These are phyloP conservation scores for Tetrao urogallus DNA, from an alignment of 2,113 vertebrate species.

Conservation along the genomic window DNA sequence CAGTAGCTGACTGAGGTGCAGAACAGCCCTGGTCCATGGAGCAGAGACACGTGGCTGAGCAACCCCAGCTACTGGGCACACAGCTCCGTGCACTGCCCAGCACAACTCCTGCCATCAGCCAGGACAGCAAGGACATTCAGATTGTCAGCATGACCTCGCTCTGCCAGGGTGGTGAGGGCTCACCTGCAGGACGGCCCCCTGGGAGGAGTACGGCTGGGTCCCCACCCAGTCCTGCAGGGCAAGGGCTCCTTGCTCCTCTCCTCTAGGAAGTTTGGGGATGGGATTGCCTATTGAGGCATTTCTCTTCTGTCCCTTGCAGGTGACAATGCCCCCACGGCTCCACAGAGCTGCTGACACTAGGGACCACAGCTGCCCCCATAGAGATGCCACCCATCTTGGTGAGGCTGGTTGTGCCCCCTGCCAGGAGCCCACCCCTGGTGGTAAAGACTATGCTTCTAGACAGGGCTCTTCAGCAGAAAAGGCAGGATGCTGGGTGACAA, in stretches of 20 bases:
- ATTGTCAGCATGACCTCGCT: slow-evolving; percentile 80
- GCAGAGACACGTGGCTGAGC: slow-evolving; percentile 34
- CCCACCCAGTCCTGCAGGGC: neutral
- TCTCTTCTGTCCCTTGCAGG: slow-evolving; percentile 4
- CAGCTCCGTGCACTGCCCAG: neutral
- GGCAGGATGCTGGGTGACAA: slow-evolving; percentile 48
- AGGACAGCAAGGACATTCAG: slow-evolving; percentile 77
- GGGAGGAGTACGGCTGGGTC: neutral
- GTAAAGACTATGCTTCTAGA: slow-evolving; percentile 80
- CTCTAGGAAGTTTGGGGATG: fast-evolving
- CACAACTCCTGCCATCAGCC: neutral
- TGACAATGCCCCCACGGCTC: neutral
- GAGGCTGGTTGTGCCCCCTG: slow-evolving; percentile 57
- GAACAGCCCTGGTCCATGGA: slow-evolving; percentile 72
- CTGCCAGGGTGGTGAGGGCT: slow-evolving; percentile 49
- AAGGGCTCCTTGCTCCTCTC: fast-evolving
- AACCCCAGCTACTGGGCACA: neutral
- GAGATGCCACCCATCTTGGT: slow-evolving; percentile 35
- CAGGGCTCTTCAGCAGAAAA: slow-evolving; percentile 81
- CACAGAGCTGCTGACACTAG: fast-evolving
- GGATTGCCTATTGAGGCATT: neutral
- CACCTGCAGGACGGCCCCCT: neutral
- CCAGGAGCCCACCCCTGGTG: slow-evolving; percentile 77
- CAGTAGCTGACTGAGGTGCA: slow-evolving; percentile 62
- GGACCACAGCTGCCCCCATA: fast-evolving